Percentiles rank a stretch among this genome's conserved stretches.
Evolutionary conservation across 2,113 vertebrate genomes (phyloP).

Genomic region (Hemiprocne comata): DNA sequence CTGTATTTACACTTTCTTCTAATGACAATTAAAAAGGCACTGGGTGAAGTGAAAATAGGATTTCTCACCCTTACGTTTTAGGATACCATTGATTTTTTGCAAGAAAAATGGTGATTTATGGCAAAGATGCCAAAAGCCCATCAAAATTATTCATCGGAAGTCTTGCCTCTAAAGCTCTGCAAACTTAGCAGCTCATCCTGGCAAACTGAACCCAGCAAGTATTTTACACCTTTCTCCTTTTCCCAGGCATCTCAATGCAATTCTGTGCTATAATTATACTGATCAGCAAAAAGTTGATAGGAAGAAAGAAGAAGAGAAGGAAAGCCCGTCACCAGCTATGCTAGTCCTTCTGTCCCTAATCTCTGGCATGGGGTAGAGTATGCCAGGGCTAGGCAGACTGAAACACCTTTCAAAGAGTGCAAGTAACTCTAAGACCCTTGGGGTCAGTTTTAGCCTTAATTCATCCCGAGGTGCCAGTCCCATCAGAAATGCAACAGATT

Average conservation of each 20-base stretch:
- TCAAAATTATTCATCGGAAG: constrained; percentile 32
- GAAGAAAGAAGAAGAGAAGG: neutral
- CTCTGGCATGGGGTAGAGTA: neutral
- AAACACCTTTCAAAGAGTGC: neutral
- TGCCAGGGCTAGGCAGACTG: neutral
- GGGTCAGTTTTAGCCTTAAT: neutral
- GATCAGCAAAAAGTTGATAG: neutral
- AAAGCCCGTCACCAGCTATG: neutral
- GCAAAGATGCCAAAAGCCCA: constrained; percentile 7
- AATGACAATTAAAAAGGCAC: neutral
- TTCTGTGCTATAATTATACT: neutral
- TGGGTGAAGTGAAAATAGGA: neutral
- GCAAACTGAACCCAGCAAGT: neutral
- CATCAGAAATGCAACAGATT: neutral
- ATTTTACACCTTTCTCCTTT: constrained; percentile 6
- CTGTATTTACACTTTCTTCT: neutral
- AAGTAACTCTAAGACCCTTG: neutral
- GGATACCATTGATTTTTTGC: neutral
- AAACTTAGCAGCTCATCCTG: constrained; percentile 1
- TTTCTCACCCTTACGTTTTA: neutral
- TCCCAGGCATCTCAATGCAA: neutral
- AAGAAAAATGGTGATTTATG: constrained; percentile 30
- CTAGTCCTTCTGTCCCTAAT: neutral
- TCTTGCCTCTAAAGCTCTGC: constrained; percentile 20
- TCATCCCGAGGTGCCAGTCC: neutral